Conservation (phyloP, 2,113 vertebrate species). For the Crotalus tigris region DNA sequence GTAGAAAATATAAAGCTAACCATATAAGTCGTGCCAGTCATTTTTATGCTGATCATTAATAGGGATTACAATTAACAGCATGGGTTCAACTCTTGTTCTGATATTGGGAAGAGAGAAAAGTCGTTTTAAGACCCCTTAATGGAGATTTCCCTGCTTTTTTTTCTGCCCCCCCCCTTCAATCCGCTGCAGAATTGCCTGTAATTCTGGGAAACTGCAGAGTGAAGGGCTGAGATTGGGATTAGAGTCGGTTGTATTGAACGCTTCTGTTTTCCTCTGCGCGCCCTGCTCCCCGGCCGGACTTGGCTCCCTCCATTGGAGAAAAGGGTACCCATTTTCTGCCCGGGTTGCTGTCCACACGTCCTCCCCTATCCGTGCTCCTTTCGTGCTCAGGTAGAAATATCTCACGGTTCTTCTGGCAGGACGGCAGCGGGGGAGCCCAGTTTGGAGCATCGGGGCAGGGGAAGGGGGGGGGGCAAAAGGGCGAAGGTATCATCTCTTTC, state of each 20-base stretch:
- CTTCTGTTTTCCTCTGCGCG: neutral
- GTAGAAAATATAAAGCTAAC: neutral
- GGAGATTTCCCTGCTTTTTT: neutral
- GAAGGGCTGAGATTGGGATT: neutral
- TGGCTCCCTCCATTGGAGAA: neutral
- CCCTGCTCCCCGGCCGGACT: neutral
- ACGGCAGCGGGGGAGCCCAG: neutral
- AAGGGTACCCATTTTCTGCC: neutral
- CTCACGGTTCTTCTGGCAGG: neutral
- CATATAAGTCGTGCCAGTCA: neutral
- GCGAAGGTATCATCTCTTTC: neutral
- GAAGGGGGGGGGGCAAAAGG: neutral
- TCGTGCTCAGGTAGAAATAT: neutral
- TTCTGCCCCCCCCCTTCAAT: neutral
- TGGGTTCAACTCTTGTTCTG: neutral
- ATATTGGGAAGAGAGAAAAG: neutral
- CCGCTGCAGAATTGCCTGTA: neutral
- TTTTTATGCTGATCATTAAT: neutral
- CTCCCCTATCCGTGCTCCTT: neutral
- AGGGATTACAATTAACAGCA: neutral
- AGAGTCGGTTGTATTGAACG: neutral
- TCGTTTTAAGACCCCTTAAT: neutral
- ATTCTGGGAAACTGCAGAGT: neutral
- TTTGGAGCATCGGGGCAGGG: neutral
- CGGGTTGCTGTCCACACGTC: neutral